phyloP scores from a whole-genome alignment of 2,888 invertebrate species.

The Drymonia ruficornis region DNA sequence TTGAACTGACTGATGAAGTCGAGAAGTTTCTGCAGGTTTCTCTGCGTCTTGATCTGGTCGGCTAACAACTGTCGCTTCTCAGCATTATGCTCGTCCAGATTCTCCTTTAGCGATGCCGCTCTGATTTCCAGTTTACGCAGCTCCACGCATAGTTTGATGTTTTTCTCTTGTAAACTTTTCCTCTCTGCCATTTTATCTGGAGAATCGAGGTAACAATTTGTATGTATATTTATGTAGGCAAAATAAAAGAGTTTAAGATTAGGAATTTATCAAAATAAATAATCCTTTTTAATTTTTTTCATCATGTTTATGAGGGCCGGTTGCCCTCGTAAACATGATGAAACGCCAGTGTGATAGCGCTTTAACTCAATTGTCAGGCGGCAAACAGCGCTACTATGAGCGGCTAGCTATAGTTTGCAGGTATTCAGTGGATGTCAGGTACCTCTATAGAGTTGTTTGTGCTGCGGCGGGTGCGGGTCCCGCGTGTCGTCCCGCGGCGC shows the following conservation, averaged over 20 bases:
- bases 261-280: too few relatives aligned
- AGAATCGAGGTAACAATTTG: conserved; percentile 18
- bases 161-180: conserved; percentile 74
- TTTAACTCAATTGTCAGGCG: too few relatives aligned
- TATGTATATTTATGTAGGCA: too few relatives aligned
- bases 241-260: too few relatives aligned
- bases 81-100: conserved; percentile 75
- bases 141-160: conserved; percentile 74
- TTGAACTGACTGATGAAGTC: conserved; percentile 81
- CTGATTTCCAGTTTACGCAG: conserved; percentile 74
- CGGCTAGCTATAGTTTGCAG: too few relatives aligned
- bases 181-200: conserved; percentile 76
- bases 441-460: conserved; percentile 49
- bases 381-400: too few relatives aligned
- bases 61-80: conserved; percentile 76
- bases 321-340: too few relatives aligned
- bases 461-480: conserved; percentile 20
- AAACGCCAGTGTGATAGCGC: too few relatives aligned
- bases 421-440: not conserved
- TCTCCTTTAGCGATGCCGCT: conserved; percentile 73
- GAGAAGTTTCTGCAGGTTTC: conserved; percentile 77
- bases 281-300: too few relatives aligned
- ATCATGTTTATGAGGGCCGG: too few relatives aligned
- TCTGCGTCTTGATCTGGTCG: conserved; percentile 77
- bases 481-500: conserved; percentile 28